These are phyloP conservation scores for Clupea harengus DNA, from an alignment of 2,113 vertebrate species.

Conservation along the genomic window DNA sequence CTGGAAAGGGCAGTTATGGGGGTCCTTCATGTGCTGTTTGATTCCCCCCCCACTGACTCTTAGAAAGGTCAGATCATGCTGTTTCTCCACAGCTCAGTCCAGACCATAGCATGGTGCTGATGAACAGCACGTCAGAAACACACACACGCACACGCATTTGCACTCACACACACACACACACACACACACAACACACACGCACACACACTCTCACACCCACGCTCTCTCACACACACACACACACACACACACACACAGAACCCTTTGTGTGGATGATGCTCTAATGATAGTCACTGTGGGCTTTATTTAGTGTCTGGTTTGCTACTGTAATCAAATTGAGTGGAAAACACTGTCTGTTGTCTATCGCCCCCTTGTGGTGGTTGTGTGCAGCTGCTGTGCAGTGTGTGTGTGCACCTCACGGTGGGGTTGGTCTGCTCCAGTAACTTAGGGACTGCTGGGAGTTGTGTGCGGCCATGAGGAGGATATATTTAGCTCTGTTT, in stretches of 20 bases:
- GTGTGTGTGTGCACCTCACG: not conserved
- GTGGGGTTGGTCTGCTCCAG: not conserved
- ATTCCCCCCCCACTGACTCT: too few species aligned
- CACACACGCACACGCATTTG: too few species aligned
- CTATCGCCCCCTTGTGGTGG: not conserved
- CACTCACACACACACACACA: too few species aligned
- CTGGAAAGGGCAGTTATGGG: too few species aligned
- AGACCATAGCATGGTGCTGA: too few species aligned
- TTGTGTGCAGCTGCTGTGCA: not conserved
- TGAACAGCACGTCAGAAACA: not conserved
- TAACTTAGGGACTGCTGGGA: constrained; percentile 9
- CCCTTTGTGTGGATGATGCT: not conserved
- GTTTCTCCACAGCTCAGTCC: too few species aligned
- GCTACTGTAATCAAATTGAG: not conserved
- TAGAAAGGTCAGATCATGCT: too few species aligned
- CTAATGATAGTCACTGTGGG: not conserved
- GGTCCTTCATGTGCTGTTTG: too few species aligned
- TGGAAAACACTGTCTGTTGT: not conserved
- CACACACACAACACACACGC: too few species aligned
- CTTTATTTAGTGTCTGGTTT: not conserved
- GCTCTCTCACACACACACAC: not conserved
- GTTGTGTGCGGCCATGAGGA: not conserved
- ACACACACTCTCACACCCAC: not conserved
- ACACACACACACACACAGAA: too few species aligned
- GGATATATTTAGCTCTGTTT: not conserved